phyloP scores from a whole-genome alignment of 1,140 invertebrate species.

The Camponotus pennsylvanicus region DNA sequence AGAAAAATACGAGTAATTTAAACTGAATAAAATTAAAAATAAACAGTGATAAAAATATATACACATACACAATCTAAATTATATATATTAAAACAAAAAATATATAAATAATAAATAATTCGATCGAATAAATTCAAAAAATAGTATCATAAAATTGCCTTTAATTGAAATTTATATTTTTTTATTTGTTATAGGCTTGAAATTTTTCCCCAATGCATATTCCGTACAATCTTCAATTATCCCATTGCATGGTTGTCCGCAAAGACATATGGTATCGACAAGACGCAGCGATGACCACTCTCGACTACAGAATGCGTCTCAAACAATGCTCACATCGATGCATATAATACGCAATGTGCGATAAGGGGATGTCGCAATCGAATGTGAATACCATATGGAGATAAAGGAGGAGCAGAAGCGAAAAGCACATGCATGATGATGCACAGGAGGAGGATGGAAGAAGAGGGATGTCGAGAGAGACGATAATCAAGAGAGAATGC shows the following conservation, averaged over 20 bases:
- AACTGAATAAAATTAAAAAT: background rate
- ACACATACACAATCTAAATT: background rate
- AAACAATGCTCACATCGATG: slow-evolving; percentile 16
- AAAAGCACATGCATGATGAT: slow-evolving; percentile 31
- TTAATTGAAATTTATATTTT: background rate
- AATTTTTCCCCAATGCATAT: background rate
- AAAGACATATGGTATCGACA: slow-evolving; percentile 28
- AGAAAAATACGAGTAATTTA: background rate
- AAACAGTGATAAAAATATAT: background rate
- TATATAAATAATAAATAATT: background rate
- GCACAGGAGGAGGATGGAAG: background rate
- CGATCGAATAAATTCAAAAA: background rate
- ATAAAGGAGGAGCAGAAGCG: background rate
- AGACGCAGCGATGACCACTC: slow-evolving; percentile 51
- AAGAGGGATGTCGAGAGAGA: too few species aligned
- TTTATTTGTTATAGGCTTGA: background rate
- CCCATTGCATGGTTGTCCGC: background rate
- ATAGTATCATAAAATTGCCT: background rate
- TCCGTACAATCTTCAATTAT: background rate
- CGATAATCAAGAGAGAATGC: slow-evolving; percentile 23
- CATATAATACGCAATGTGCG: slow-evolving; percentile 2
- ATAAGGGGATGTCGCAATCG: slow-evolving; percentile 31
- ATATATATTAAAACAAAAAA: background rate
- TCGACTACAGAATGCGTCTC: slow-evolving; percentile 36
- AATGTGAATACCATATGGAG: slow-evolving; percentile 1